Percentiles rank a stretch among this genome's conserved stretches.
These are phyloP conservation scores for Orthosia gracilis DNA, from an alignment of 2,888 invertebrate species.

Conservation along the genomic window DNA sequence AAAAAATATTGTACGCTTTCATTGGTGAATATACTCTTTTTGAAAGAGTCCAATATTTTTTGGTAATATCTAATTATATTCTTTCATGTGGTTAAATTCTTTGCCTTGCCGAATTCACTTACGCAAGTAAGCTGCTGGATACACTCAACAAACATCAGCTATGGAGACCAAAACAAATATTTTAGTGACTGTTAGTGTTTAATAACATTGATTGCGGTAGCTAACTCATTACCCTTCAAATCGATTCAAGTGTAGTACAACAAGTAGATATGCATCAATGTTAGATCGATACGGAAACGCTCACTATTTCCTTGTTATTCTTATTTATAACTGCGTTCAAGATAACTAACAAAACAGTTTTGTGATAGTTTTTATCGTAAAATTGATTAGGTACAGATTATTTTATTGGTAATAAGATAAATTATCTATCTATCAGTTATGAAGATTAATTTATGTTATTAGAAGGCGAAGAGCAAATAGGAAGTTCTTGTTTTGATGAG, in stretches of 20 bases:
- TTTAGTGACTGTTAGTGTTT: slow-evolving; percentile 8
- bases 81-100: no score
- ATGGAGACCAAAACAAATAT: slow-evolving; percentile 26
- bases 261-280: slow-evolving; percentile 15
- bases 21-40: no score
- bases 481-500: background rate
- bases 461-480: background rate
- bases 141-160: slow-evolving; percentile 22
- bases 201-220: slow-evolving; percentile 13
- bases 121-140: background rate
- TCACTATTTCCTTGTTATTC: slow-evolving; percentile 37
- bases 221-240: slow-evolving; percentile 55
- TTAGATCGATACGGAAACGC: slow-evolving; percentile 45
- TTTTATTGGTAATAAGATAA: background rate
- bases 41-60: no score
- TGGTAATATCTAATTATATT: no score
- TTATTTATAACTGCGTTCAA: slow-evolving; percentile 4
- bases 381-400: background rate
- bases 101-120: no score
- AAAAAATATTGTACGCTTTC: no score
- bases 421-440: background rate
- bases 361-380: background rate
- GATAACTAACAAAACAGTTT: slow-evolving; percentile 1
- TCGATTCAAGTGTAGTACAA: slow-evolving; percentile 4
- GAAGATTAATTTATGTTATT: background rate